These are phyloP conservation scores for Rhinatrema bivittatum DNA, from an alignment of 2,797 vertebrate species.

Conservation along the genomic window DNA sequence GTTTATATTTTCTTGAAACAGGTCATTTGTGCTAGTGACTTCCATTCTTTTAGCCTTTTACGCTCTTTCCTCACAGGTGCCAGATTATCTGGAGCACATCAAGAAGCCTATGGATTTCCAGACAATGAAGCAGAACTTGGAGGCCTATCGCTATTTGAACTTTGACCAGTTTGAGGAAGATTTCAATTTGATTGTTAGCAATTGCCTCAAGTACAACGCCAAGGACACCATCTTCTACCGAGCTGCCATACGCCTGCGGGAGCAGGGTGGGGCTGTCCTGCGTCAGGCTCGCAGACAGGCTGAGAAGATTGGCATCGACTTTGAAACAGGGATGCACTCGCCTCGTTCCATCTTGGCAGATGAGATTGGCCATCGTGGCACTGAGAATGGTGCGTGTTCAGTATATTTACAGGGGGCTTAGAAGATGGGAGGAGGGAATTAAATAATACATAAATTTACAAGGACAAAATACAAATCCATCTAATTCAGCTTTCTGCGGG, in stretches of 20 bases:
- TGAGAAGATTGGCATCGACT: constrained; percentile 93
- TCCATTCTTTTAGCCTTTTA: constrained; percentile 19
- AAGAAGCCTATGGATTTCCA: constrained; percentile 98
- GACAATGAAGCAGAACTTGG: constrained; percentile 94
- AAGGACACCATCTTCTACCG: constrained; percentile 98
- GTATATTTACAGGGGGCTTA: too few species aligned
- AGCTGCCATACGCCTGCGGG: constrained; percentile 83
- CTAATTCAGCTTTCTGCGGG: too few species aligned
- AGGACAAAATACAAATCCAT: too few species aligned
- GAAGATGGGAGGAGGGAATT: too few species aligned
- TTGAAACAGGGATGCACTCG: constrained; percentile 90
- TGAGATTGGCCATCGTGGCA: constrained; percentile 68
- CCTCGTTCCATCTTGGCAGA: constrained; percentile 64
- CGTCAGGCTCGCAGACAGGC: constrained; percentile 86
- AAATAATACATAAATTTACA: too few species aligned
- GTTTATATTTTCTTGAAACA: constrained; percentile 34
- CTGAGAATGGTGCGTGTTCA: constrained; percentile 60
- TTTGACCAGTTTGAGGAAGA: constrained; percentile 93
- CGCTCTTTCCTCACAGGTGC: constrained; percentile 65
- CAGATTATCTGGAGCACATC: constrained; percentile 96
- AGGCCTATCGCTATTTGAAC: constrained; percentile 90
- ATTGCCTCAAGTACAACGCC: constrained; percentile 97
- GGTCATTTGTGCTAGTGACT: constrained; percentile 4
- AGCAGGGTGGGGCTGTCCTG: constrained; percentile 80
- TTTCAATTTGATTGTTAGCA: constrained; percentile 96